phyloP scores from a whole-genome alignment of 2,797 vertebrate genomes.

The Gallirallus australis region DNA sequence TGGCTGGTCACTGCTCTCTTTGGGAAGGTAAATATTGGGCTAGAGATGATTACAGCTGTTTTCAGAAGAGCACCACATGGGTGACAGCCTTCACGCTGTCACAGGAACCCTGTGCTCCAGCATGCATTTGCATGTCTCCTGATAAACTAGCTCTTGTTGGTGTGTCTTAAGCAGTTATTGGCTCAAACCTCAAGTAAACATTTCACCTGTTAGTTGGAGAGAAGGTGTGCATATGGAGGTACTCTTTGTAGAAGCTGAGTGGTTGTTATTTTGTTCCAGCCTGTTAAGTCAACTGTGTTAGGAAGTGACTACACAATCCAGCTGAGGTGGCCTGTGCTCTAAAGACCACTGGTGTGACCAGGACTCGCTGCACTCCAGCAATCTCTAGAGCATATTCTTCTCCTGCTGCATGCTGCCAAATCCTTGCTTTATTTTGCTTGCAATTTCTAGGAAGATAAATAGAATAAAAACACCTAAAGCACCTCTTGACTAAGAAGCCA shows the following conservation, averaged over 20 bases:
- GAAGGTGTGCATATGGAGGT: not conserved
- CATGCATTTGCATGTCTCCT: slow-evolving; percentile 21
- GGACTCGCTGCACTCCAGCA: not conserved
- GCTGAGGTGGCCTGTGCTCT: not conserved
- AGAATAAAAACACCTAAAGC: not conserved
- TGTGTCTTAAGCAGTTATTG: not conserved
- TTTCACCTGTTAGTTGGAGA: not conserved
- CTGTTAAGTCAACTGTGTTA: not conserved
- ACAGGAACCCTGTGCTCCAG: not conserved
- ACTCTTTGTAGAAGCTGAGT: not conserved
- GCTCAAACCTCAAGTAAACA: not conserved
- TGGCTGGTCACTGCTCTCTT: slow-evolving; percentile 28
- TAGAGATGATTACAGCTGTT: slow-evolving; percentile 57
- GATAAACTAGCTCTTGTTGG: not conserved
- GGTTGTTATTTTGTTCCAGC: not conserved
- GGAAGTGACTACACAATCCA: not conserved
- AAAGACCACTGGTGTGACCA: not conserved
- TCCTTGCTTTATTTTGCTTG: not conserved
- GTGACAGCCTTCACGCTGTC: not conserved
- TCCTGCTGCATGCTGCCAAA: not conserved
- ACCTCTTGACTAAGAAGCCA: not conserved
- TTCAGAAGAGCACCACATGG: slow-evolving; percentile 7
- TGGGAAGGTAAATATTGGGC: slow-evolving; percentile 67
- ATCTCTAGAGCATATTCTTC: not conserved
- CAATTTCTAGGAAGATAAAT: not conserved